Percentiles rank a stretch among this genome's conserved stretches.
Evolutionary conservation across 2,113 vertebrate species (phyloP).

Genomic region (Pandion haliaetus): DNA sequence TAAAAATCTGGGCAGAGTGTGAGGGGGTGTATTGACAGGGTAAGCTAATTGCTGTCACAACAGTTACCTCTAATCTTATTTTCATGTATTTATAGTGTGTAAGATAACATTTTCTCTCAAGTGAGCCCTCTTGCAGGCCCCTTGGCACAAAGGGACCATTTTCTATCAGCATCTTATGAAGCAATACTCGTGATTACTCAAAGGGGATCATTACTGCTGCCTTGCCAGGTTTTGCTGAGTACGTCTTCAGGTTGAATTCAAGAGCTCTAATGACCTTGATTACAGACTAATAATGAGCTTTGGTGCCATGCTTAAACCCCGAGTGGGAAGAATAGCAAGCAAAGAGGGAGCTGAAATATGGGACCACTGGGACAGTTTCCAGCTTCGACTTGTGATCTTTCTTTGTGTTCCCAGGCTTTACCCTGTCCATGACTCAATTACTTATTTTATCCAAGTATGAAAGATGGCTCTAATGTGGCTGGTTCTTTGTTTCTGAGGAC

Average conservation of each 20-base stretch:
- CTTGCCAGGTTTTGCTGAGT: neutral
- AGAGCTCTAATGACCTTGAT: neutral
- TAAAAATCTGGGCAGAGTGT: neutral
- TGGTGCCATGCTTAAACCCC: neutral
- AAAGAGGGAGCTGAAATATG: slow-evolving; percentile 2
- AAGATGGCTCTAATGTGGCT: slow-evolving; percentile 20
- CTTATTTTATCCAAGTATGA: slow-evolving; percentile 19
- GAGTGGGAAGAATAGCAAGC: neutral
- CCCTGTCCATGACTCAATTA: neutral
- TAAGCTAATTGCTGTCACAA: slow-evolving; percentile 23
- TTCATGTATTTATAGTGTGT: slow-evolving; percentile 51
- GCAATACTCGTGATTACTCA: neutral
- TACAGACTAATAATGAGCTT: neutral
- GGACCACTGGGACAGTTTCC: neutral
- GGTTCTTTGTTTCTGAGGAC: slow-evolving; percentile 6
- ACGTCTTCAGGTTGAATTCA: neutral
- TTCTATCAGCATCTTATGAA: neutral
- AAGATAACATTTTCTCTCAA: slow-evolving; percentile 48
- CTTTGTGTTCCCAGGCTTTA: slow-evolving; percentile 23
- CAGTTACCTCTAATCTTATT: slow-evolving; percentile 53
- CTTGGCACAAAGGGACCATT: neutral
- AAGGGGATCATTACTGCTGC: neutral
- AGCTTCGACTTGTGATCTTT: neutral
- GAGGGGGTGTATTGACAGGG: neutral
- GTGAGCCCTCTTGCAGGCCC: slow-evolving; percentile 16